Evolutionary conservation across 2,888 invertebrate species (phyloP), one percentile per base, ranked within the genome.

Genomic region (Alloplasta piceator): DNA sequence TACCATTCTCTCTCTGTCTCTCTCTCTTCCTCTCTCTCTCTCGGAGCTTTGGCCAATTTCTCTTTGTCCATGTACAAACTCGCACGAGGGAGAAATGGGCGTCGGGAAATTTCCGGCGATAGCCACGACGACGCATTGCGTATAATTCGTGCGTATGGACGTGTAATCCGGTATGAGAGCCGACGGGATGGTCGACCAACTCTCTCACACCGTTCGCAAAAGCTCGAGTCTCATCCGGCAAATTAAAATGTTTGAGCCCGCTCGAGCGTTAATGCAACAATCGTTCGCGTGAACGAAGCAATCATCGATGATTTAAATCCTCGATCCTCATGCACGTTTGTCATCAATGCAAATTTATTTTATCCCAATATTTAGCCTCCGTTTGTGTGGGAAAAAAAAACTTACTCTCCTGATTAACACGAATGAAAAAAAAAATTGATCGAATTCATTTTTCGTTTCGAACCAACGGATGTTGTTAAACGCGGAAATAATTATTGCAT

Each of bases 201-300:
- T 50, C 16, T 52, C 52, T 14, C 52, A 14, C 52, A 14, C 43
- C 43, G 10, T 46, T n/a, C 46, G 82, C 85, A 64, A 73, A 64
- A 73, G 85, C 85, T 86, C 82, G 70, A 84, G 70, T 86, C 83
- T 84, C 82, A 86, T 84, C 73, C 83, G 66, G 64, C 84, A 86
- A 87, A 88, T 88, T 86, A 88, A 88, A 88, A 88, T 83, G 83
- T 80, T 77, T 84, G 79, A 82, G 66, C 81, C 58, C 80, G 60
- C 55, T 74, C 72, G 82, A 71, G 81, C 85, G 86, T 88, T 88
- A 86, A 88, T 86, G 85, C 79, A 83, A 83, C 86, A 85, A 86
- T 86, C 83, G 83, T 83, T 67, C 72, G 70, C 80, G 82, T 83
- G 83, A 80, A 76, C 83, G 79, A 84, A 86, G 85, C 85, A 84